Evolutionary conservation across 1,140 invertebrate genomes (phyloP).

Genomic region (Drosophila lowei): DNA sequence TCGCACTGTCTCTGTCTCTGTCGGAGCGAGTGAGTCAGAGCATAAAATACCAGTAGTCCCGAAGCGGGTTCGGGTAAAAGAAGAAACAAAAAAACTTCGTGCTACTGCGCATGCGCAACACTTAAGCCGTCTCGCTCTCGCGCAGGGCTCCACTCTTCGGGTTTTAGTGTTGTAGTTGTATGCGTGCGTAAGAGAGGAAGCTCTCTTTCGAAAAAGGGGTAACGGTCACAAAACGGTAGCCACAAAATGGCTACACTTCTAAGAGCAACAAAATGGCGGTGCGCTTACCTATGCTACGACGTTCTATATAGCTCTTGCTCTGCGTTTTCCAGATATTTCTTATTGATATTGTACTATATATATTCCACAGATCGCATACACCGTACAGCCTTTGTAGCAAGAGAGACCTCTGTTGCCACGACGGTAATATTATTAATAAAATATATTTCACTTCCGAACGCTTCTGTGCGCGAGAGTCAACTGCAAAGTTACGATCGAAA

Average conservation of each 20-base stretch:
- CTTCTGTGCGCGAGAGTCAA: constrained; percentile 83
- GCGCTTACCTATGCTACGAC: constrained; percentile 40
- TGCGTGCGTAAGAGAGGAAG: constrained; percentile 54
- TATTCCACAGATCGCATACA: constrained; percentile 12
- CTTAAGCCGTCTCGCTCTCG: constrained; percentile 33
- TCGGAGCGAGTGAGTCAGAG: constrained; percentile 65
- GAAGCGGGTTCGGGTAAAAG: constrained; percentile 71
- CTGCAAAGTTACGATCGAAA: constrained; percentile 83
- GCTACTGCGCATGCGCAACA: constrained; percentile 74
- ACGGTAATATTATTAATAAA: constrained; percentile 82
- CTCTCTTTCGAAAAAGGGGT: constrained; percentile 17
- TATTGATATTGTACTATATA: background rate
- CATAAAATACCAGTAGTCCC: constrained; percentile 66
- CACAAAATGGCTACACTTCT: constrained; percentile 69
- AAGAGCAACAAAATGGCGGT: constrained; percentile 62
- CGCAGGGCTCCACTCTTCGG: constrained; percentile 14
- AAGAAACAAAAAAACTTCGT: constrained; percentile 50
- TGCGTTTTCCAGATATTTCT: constrained; percentile 9
- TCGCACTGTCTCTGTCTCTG: constrained; percentile 50
- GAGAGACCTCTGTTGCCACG: constrained; percentile 21
- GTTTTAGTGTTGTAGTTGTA: background rate
- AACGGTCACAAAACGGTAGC: constrained; percentile 48
- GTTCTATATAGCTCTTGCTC: background rate
- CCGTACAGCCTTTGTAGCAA: constrained; percentile 6
- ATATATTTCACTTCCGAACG: constrained; percentile 83